Conservation (phyloP, 2,113 vertebrate species). For the Casuarius casuarius region DNA sequence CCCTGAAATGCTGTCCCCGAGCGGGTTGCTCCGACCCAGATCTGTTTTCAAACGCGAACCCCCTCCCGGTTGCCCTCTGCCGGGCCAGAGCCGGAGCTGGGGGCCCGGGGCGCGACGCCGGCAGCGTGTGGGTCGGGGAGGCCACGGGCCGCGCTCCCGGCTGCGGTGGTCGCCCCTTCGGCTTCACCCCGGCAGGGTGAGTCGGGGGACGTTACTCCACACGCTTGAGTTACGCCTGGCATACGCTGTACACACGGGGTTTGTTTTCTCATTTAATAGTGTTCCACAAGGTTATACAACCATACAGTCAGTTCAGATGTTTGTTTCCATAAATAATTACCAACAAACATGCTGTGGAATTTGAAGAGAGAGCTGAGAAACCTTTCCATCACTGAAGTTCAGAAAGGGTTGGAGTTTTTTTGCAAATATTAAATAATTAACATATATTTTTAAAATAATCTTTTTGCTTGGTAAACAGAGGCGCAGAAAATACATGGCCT, state of each 20-base stretch:
- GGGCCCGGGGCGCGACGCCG: no score
- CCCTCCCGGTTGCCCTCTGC: accelerated
- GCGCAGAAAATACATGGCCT: not conserved
- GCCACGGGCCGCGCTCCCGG: no score
- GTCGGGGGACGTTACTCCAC: no score
- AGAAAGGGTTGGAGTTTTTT: not conserved
- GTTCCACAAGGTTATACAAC: not conserved
- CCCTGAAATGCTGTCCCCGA: no score
- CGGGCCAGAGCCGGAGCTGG: no score
- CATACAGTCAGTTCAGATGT: not conserved
- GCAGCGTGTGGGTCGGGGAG: no score
- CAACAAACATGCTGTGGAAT: not conserved
- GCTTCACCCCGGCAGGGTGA: no score
- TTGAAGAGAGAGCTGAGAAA: not conserved
- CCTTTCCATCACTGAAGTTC: not conserved
- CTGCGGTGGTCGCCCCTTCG: no score
- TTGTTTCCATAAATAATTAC: not conserved
- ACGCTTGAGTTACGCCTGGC: no score
- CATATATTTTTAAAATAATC: not conserved
- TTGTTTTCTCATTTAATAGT: no score
- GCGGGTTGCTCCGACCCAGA: not conserved
- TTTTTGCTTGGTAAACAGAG: not conserved
- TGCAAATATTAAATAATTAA: not conserved
- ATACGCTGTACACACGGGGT: no score
- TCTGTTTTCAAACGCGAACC: accelerated